These are phyloP conservation scores for Terrapene triunguis DNA, from an alignment of 2,113 vertebrate genomes.

Conservation along the genomic window DNA sequence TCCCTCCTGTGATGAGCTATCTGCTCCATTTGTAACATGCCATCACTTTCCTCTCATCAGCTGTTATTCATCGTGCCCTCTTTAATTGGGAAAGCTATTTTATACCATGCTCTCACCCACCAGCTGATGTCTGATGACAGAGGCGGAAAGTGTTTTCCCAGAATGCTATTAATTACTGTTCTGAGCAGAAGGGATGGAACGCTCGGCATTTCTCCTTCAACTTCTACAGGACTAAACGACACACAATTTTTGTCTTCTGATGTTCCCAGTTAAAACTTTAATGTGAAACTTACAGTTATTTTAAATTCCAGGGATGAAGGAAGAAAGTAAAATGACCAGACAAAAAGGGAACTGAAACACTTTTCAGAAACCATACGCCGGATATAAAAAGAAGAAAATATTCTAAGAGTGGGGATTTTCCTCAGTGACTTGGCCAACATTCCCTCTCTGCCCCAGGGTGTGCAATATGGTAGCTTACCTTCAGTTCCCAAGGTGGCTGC, in stretches of 20 bases:
- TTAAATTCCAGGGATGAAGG: not conserved
- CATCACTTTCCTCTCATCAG: not conserved
- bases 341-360: conserved; percentile 1
- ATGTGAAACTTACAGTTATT: not conserved
- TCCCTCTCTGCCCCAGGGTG: not conserved
- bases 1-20: not conserved
- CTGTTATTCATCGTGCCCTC: not conserved
- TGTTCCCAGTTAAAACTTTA: not conserved
- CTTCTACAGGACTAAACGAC: not conserved
- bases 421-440: not conserved
- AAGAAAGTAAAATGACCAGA: not conserved
- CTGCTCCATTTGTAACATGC: not conserved
- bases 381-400: not conserved
- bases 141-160: not conserved
- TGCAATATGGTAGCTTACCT: not conserved
- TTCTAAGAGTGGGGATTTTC: not conserved
- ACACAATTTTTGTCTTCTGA: not conserved
- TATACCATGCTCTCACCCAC: not conserved
- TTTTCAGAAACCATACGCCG: not conserved
- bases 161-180: not conserved
- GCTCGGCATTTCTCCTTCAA: not conserved
- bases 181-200: not conserved
- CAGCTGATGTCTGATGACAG: not conserved
- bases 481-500: not conserved
- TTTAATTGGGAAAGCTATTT: not conserved